Base-by-base conservation (phyloP, 2,113 vertebrate genomes). In the Dicrurus megarhynchus region DNA sequence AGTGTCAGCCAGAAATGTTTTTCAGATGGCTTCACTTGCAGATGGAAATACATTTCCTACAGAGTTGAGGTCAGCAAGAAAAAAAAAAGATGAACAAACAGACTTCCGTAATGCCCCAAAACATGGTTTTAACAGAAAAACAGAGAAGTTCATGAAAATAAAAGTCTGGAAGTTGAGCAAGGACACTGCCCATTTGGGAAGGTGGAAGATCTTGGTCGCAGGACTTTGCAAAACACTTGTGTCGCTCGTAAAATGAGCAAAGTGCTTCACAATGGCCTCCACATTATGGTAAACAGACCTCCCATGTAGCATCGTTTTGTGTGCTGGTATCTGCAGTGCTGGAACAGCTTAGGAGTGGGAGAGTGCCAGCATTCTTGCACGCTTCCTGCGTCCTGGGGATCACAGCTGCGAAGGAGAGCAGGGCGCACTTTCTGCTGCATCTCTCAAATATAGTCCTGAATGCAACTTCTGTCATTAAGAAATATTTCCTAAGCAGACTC, bases 401-500 rank as follows among this genome's bases (percentile, higher is more conserved):
- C 1, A 1, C 92, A 96, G 88, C 91, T 90, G 77, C 32, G 78
- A 73, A 90, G 80, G 47, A 75, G 55, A 91, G 82, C 65, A 69
- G 61, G 52, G 55, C 2, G 2, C 77, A n/a, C 84, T 93, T 93
- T 92, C 75, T 30, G 35, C 12, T 85, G 84, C 59, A 14, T 84
- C 85, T 79, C 87, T 94, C 94, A 89, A 94, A 97, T 91, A 95
- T 50, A 85, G 84, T 49, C 37, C 75, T 93, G 96, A 95, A 96
- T 86, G 87, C 97, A 93, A 73, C 59, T 78, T 87, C 83, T 50
- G 32, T 92, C 92, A 85, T 87, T 90, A 96, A 94, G 96, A 97
- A 97, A 84, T 93, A 87, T 81, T 98, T 90, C 84, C 91, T 96
- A 96, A 97, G 97, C 91, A 95, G 89, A 95, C 71, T 96, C 88